A percentile compares a stretch with the other conserved stretches of the same genome.
These are phyloP conservation scores for Pseudeuparius sepicola DNA, from an alignment of 2,888 invertebrate genomes.

Conservation along the genomic window DNA sequence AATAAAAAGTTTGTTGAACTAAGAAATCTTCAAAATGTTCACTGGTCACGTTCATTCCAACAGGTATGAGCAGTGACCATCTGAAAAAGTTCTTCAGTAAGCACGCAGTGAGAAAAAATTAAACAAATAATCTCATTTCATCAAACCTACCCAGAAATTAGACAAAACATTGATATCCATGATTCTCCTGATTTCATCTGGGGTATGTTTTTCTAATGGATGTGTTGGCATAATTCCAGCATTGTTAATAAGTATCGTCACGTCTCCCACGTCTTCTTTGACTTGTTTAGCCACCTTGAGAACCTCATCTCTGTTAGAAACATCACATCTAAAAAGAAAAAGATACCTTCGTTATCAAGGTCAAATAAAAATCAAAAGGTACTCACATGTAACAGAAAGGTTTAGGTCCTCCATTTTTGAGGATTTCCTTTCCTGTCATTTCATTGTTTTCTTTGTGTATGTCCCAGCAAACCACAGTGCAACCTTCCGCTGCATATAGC, in stretches of 20 bases:
- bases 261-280: conserved; percentile 59
- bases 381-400: too few relatives aligned
- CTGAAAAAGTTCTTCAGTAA: too few relatives aligned
- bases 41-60: too few relatives aligned
- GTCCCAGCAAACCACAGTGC: conserved; percentile 68
- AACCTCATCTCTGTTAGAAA: conserved; percentile 60
- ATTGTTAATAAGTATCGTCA: conserved; percentile 75
- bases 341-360: too few relatives aligned
- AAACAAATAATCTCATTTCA: too few relatives aligned
- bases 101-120: too few relatives aligned
- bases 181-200: conserved; percentile 55
- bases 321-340: conserved; percentile 59
- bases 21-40: too few relatives aligned
- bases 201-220: conserved; percentile 53
- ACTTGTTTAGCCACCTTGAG: conserved; percentile 52
- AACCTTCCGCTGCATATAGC: conserved; percentile 60
- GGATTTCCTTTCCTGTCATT: conserved; percentile 52
- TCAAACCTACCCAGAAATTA: conserved; percentile 66
- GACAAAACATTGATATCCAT: conserved; percentile 71
- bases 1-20: too few relatives aligned
- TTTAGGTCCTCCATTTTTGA: conserved; percentile 25
- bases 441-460: conserved; percentile 60
- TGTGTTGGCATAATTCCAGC: conserved; percentile 82
- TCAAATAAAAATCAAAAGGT: too few relatives aligned
- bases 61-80: too few relatives aligned